A percentile compares a stretch with the other conserved stretches of the same genome.
Evolutionary conservation across 1,140 invertebrate species (phyloP).

Genomic region (Neodiprion lecontei): DNA sequence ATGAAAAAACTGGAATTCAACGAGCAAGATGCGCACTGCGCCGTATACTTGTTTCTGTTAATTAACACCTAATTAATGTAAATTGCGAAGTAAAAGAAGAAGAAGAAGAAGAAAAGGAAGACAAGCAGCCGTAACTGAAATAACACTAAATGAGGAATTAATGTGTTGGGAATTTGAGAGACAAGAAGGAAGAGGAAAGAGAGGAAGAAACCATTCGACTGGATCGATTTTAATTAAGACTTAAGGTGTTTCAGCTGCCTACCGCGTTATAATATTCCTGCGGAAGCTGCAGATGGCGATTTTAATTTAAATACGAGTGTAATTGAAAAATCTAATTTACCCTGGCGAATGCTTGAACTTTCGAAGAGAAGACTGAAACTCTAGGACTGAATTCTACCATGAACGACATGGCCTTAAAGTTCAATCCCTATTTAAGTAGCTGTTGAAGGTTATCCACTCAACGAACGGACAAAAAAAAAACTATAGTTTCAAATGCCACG

Average conservation of each 20-base stretch:
- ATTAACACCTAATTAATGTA: background rate
- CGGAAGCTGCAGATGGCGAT: background rate
- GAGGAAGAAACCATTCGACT: background rate
- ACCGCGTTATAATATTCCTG: too few species aligned
- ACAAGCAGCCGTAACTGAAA: slow-evolving; percentile 6
- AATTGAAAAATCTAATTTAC: background rate
- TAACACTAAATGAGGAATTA: background rate
- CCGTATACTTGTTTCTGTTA: background rate
- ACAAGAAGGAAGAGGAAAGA: slow-evolving; percentile 5
- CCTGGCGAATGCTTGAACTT: background rate
- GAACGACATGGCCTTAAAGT: slow-evolving; percentile 7
- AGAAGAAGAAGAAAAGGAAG: background rate
- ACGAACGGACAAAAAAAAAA: background rate
- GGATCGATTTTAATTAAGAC: background rate
- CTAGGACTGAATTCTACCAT: slow-evolving; percentile 5
- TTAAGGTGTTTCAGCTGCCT: too few species aligned
- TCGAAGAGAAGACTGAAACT: slow-evolving; percentile 3
- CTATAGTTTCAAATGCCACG: background rate
- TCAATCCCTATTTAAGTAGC: slow-evolving; percentile 7
- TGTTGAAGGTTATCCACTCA: slow-evolving; percentile 5
- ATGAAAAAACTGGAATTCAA: background rate
- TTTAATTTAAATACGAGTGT: background rate
- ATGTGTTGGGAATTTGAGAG: slow-evolving; percentile 7
- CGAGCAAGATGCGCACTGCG: background rate
- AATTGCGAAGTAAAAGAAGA: slow-evolving; percentile 6